Conservation (phyloP, 2,888 invertebrate species). For the Catocala fraxini region DNA sequence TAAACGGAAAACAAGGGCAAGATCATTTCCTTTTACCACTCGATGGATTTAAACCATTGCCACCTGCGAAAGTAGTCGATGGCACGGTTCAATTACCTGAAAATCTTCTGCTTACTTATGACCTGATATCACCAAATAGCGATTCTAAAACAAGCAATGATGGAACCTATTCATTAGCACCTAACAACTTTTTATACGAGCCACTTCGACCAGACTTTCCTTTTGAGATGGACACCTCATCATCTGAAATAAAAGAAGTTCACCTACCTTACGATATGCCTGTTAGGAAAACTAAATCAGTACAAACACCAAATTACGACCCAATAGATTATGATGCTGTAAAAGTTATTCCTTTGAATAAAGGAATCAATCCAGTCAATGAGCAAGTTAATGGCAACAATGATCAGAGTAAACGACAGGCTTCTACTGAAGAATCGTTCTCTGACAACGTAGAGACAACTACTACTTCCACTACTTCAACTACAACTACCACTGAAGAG, state of each 20-base stretch:
- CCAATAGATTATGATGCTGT: conserved; percentile 80
- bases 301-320: conserved; percentile 64
- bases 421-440: conserved; percentile 41
- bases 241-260: conserved; percentile 71
- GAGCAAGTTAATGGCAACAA: conserved; percentile 58
- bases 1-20: conserved; percentile 72
- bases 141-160: conserved; percentile 57
- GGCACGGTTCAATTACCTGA: conserved; percentile 79
- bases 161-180: conserved; percentile 52
- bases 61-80: conserved; percentile 74
- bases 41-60: conserved; percentile 82
- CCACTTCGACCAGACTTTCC: conserved; percentile 74
- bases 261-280: conserved; percentile 76
- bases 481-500: conserved; percentile 57
- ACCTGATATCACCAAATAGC: conserved; percentile 67
- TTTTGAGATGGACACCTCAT: conserved; percentile 77
- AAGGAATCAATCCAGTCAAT: conserved; percentile 72
- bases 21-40: conserved; percentile 79
- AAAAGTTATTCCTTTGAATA: conserved; percentile 79
- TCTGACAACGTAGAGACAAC: conserved; percentile 34
- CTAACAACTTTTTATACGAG: conserved; percentile 74
- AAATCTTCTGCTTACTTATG: conserved; percentile 78
- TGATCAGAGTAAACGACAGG: conserved; percentile 76
- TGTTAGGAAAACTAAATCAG: conserved; percentile 67
- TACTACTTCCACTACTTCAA: conserved; percentile 27